Evolutionary conservation across 2,113 vertebrate species (phyloP).

Genomic region (Scatophagus argus): DNA sequence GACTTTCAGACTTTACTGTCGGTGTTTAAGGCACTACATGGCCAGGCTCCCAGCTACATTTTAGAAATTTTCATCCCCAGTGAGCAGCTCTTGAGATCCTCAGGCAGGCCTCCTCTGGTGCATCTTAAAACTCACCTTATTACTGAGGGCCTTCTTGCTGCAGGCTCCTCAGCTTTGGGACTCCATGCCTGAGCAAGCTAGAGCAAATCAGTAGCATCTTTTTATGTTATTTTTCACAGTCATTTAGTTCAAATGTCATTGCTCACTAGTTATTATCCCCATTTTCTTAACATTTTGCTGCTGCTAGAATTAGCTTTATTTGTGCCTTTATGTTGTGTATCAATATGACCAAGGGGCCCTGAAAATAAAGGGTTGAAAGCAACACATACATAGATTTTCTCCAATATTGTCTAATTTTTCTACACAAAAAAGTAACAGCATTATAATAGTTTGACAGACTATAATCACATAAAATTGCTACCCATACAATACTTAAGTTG

Average conservation of each 20-base stretch:
- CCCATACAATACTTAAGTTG: background rate
- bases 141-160: background rate
- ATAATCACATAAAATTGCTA: background rate
- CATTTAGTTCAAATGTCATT: background rate
- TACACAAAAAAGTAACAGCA: background rate
- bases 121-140: background rate
- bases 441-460: background rate
- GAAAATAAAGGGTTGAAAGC: background rate
- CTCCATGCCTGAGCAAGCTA: background rate
- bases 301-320: background rate
- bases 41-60: slow-evolving; percentile 7
- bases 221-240: background rate
- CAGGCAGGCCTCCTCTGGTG: slow-evolving; percentile 20
- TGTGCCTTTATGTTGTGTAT: background rate
- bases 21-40: background rate
- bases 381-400: background rate
- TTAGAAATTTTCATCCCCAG: slow-evolving; percentile 17
- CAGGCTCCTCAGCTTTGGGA: background rate
- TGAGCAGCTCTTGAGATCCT: slow-evolving; percentile 10
- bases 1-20: slow-evolving; percentile 5
- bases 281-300: background rate
- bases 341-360: background rate
- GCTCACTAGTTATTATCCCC: background rate
- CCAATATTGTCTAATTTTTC: background rate
- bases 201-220: background rate